phyloP scores from a whole-genome alignment of 2,888 invertebrate genomes.

The Brachyopa scutellaris region DNA sequence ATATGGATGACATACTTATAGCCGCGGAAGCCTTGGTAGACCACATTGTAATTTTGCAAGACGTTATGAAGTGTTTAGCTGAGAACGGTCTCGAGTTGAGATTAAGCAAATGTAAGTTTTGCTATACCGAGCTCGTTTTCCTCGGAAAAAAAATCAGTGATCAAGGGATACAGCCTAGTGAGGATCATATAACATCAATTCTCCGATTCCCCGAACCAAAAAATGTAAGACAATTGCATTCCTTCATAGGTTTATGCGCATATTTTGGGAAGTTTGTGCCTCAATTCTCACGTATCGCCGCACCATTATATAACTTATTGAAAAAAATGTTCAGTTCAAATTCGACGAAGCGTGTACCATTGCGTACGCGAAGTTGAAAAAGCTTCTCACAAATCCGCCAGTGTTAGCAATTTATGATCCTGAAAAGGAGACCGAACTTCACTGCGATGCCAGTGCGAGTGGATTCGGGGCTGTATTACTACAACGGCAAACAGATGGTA shows the following conservation, averaged over 20 bases:
- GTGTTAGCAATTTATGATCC: slow-evolving; percentile 3
- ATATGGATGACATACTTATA: slow-evolving; percentile 2
- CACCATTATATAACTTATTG: slow-evolving; percentile 74
- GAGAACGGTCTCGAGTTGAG: slow-evolving; percentile 36
- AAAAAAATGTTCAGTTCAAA: not conserved
- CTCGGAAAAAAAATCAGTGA: slow-evolving; percentile 27
- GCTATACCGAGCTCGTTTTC: slow-evolving; percentile 7
- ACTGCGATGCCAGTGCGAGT: not conserved
- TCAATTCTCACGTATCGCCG: slow-evolving; percentile 70
- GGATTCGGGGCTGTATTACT: not conserved
- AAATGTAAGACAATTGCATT: not conserved
- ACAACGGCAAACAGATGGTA: not conserved
- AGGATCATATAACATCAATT: not conserved
- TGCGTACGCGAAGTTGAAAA: not conserved
- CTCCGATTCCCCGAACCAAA: slow-evolving; percentile 16
- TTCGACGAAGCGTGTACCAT: not conserved
- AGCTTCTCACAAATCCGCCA: not conserved
- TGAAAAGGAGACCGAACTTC: no score
- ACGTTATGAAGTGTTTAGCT: slow-evolving; percentile 22
- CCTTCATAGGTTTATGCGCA: slow-evolving; percentile 22
- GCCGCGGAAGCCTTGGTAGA: not conserved
- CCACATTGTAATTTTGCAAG: slow-evolving; percentile 29
- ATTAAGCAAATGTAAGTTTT: no score
- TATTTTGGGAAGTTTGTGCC: slow-evolving; percentile 27
- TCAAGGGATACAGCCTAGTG: slow-evolving; percentile 11